Percentiles rank a stretch among this genome's conserved stretches.
These are phyloP conservation scores for Melanostigma gelatinosum DNA, from an alignment of 2,113 vertebrate genomes.

Conservation along the genomic window DNA sequence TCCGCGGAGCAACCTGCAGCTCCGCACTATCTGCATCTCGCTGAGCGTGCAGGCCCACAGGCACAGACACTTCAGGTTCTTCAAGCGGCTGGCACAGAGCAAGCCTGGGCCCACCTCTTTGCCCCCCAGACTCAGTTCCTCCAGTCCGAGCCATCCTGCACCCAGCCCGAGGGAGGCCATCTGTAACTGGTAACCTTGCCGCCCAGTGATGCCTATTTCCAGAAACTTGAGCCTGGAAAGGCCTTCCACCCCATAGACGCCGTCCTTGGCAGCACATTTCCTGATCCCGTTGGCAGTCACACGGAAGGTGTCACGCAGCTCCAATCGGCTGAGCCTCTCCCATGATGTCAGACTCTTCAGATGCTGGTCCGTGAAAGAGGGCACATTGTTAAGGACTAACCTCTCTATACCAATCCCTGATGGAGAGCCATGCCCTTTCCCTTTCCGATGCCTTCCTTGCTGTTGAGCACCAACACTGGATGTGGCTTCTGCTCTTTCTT, in stretches of 20 bases:
- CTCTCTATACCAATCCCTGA: slow-evolving; percentile 70
- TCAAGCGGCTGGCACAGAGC: slow-evolving; percentile 79
- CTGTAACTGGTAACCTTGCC: slow-evolving; percentile 78
- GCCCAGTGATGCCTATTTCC: slow-evolving; percentile 77
- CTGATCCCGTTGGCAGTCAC: slow-evolving; percentile 81
- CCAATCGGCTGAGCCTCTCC: slow-evolving; percentile 72
- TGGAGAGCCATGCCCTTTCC: slow-evolving; percentile 31
- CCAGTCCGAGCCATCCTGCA: slow-evolving; percentile 81
- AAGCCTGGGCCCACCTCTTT: slow-evolving; percentile 82
- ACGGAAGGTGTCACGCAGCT: slow-evolving; percentile 80
- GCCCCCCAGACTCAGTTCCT: slow-evolving; percentile 81
- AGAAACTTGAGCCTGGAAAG: slow-evolving; percentile 78
- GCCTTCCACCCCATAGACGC: slow-evolving; percentile 63
- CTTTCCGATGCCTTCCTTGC: slow-evolving; percentile 28
- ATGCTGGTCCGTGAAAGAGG: slow-evolving; percentile 85
- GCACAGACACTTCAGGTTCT: slow-evolving; percentile 77
- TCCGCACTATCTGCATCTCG: slow-evolving; percentile 77
- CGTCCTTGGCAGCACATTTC: slow-evolving; percentile 77
- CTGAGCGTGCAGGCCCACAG: slow-evolving; percentile 80
- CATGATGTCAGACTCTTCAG: slow-evolving; percentile 81
- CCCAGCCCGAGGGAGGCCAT: slow-evolving; percentile 83
- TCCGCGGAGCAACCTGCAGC: slow-evolving; percentile 78
- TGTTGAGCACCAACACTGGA: slow-evolving; percentile 56
- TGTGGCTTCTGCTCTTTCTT: slow-evolving; percentile 46
- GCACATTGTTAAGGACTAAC: slow-evolving; percentile 81